A percentile compares a stretch with the other conserved stretches of the same genome.
phyloP scores from a whole-genome alignment of 2,888 invertebrate genomes.

The Limenitis camilla region DNA sequence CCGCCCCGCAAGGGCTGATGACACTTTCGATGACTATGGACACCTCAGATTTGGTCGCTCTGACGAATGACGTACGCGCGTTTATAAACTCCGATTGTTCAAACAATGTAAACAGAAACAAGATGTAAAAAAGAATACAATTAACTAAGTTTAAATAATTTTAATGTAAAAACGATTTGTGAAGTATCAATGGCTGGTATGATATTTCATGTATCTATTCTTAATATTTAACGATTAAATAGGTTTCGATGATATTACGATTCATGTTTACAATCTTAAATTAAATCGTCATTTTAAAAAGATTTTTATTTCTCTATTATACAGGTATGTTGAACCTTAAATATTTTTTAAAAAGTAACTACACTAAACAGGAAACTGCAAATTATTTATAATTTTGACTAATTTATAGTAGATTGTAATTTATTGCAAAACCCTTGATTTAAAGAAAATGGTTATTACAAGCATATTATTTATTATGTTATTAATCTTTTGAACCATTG shows the following conservation, averaged over 20 bases:
- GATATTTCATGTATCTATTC: slow-evolving; percentile 38
- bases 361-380: too few species aligned
- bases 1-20: slow-evolving; percentile 64
- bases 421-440: too few species aligned
- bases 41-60: slow-evolving; percentile 82
- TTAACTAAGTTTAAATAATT: slow-evolving; percentile 13
- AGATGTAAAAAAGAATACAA: neutral
- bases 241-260: neutral
- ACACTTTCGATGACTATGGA: slow-evolving; percentile 83
- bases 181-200: slow-evolving; percentile 52
- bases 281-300: too few species aligned
- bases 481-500: too few species aligned
- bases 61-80: slow-evolving; percentile 52
- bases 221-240: neutral
- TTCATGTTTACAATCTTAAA: too few species aligned
- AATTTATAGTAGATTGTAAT: too few species aligned
- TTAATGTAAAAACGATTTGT: slow-evolving; percentile 3
- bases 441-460: too few species aligned
- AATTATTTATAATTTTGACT: too few species aligned
- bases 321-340: too few species aligned
- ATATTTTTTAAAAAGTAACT: too few species aligned
- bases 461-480: too few species aligned
- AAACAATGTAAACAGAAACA: slow-evolving; percentile 21
- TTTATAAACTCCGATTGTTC: slow-evolving; percentile 12
- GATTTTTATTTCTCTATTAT: too few species aligned